Percentiles rank a stretch among this genome's conserved stretches.
These are phyloP conservation scores for Sicus ferrugineus DNA, from an alignment of 2,888 invertebrate genomes.

Conservation along the genomic window DNA sequence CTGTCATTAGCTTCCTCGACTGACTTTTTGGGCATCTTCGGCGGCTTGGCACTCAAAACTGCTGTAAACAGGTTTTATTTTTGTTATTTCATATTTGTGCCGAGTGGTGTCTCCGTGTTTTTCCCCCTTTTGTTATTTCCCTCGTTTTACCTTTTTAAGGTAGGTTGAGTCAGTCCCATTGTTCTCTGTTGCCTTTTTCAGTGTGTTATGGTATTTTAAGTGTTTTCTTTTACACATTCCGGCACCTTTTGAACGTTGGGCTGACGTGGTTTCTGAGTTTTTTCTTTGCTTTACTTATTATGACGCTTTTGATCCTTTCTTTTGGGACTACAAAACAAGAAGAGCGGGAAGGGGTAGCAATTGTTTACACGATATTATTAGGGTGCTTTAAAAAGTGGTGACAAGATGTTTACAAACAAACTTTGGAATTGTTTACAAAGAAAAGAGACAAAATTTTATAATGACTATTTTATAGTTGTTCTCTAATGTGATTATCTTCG, in stretches of 20 bases:
- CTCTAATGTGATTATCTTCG: no score
- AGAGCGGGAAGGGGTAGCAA: no score
- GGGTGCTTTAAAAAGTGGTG: no score
- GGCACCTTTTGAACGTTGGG: constrained; percentile 4
- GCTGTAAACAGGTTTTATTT: constrained; percentile 25
- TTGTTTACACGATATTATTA: no score
- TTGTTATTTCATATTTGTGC: constrained; percentile 54
- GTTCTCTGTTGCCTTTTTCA: constrained; percentile 45
- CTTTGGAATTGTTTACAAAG: no score
- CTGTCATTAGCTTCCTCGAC: not conserved
- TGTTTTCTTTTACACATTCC: constrained; percentile 39
- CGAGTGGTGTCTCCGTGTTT: constrained; percentile 45
- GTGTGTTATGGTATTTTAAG: constrained; percentile 56
- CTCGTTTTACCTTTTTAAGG: constrained; percentile 31
- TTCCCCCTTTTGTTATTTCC: constrained; percentile 22
- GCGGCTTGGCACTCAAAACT: not conserved
- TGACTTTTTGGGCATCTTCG: not conserved
- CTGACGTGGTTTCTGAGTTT: not conserved
- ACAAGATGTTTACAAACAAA: no score
- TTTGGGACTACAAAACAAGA: no score
- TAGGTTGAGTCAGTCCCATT: constrained; percentile 22
- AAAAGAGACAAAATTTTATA: no score
- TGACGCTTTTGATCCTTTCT: constrained; percentile 7
- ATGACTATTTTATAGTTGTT: no score
- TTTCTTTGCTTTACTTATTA: not conserved